Percentiles rank a stretch among this genome's conserved stretches.
Conservation (phyloP, 2,888 invertebrate genomes). For the Syrista parreyssii region DNA sequence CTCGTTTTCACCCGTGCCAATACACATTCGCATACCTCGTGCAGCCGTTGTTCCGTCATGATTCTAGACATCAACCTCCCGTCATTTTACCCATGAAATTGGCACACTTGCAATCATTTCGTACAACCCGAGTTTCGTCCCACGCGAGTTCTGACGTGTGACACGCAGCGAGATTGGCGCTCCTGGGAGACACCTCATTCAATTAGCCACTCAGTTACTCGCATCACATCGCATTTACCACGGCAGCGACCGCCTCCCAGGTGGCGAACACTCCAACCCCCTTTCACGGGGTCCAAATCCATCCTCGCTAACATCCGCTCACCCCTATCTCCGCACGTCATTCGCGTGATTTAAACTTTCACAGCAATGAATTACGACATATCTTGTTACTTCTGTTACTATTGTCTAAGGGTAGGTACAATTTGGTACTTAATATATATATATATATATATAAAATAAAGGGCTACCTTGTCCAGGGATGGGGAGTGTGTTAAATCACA, state of each 20-base stretch:
- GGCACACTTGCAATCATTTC: conserved; percentile 32
- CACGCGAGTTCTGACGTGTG: conserved; percentile 59
- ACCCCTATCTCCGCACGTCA: neutral
- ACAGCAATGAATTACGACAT: neutral
- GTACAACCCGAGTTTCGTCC: conserved; percentile 31
- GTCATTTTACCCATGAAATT: conserved; percentile 29
- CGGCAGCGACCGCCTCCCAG: conserved; percentile 25
- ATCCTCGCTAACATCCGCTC: conserved; percentile 12
- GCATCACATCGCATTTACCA: conserved; percentile 61
- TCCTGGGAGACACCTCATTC: conserved; percentile 63
- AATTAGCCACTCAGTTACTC: conserved; percentile 65
- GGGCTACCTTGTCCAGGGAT: neutral
- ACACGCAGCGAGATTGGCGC: conserved; percentile 56
- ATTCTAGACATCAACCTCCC: neutral
- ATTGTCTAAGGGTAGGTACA: neutral
- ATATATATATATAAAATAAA: neutral
- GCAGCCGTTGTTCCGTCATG: neutral
- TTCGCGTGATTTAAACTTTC: conserved; percentile 6
- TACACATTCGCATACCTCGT: neutral
- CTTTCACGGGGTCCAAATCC: conserved; percentile 1
- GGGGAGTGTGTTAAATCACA: conserved; percentile 6
- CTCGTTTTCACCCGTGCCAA: neutral
- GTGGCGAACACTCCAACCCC: conserved; percentile 27
- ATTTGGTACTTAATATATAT: too few species aligned
- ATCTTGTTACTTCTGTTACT: neutral